These are phyloP conservation scores for Tiaroga cobitis DNA, from an alignment of 2,797 vertebrate species.

Conservation along the genomic window DNA sequence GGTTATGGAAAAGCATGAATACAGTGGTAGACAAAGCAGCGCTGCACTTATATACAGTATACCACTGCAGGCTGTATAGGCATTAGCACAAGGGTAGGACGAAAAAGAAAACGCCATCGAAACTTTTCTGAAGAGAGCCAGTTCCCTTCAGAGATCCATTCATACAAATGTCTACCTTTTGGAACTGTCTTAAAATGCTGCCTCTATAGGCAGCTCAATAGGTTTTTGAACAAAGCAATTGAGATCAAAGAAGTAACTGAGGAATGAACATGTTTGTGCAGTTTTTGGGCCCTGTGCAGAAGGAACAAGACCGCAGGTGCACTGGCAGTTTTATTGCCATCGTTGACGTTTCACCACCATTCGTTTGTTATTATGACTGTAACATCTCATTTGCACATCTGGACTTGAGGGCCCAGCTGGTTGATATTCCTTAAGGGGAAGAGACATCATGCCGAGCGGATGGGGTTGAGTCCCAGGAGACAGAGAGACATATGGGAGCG, in stretches of 20 bases:
- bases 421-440: slow-evolving; percentile 39
- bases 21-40: neutral
- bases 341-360: neutral
- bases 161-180: slow-evolving; percentile 5
- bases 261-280: slow-evolving; percentile 1
- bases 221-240: neutral
- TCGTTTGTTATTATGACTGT: slow-evolving; percentile 21
- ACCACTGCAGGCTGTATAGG: neutral
- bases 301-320: slow-evolving; percentile 1
- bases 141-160: neutral
- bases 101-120: neutral
- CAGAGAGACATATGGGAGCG: slow-evolving; percentile 29
- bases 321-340: neutral
- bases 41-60: neutral
- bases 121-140: neutral
- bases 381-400: slow-evolving; percentile 35
- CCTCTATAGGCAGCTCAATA: neutral
- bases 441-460: slow-evolving; percentile 23
- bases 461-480: slow-evolving; percentile 33
- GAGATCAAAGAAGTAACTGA: slow-evolving; percentile 5
- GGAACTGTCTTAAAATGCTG: neutral
- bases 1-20: too few species aligned
- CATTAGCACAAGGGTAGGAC: neutral
- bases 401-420: slow-evolving; percentile 26
- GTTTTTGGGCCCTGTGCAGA: neutral